Evolutionary conservation across 2,888 invertebrate species (phyloP).

Genomic region (Synanthedon formicaeformis): DNA sequence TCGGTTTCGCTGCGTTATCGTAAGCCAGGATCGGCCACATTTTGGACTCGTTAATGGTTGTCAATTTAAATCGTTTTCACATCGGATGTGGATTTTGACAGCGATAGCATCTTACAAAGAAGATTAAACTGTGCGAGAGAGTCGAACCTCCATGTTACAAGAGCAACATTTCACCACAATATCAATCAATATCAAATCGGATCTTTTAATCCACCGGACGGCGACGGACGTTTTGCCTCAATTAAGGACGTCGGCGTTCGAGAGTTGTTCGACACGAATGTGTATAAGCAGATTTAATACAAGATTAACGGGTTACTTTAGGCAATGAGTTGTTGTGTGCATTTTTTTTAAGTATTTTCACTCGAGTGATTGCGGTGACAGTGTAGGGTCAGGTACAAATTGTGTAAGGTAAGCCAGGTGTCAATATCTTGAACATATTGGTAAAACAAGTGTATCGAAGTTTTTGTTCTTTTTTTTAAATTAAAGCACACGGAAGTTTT

Average conservation of each 20-base stretch:
- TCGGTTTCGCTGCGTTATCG: neutral
- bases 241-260: slow-evolving; percentile 42
- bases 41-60: slow-evolving; percentile 25
- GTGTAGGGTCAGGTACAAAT: slow-evolving; percentile 1
- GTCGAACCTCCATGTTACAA: slow-evolving; percentile 17
- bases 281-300: slow-evolving; percentile 12
- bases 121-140: slow-evolving; percentile 17
- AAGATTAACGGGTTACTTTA: slow-evolving; percentile 1
- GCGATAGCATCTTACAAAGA: slow-evolving; percentile 18
- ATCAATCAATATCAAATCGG: slow-evolving; percentile 58
- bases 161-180: slow-evolving; percentile 35
- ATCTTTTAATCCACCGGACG: slow-evolving; percentile 43
- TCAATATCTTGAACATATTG: slow-evolving; percentile 7
- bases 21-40: neutral
- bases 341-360: slow-evolving; percentile 4
- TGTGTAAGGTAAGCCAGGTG: slow-evolving; percentile 2
- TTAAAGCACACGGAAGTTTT: no score
- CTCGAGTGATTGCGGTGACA: slow-evolving; percentile 1
- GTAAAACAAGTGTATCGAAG: neutral
- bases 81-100: slow-evolving; percentile 23
- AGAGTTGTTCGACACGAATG: slow-evolving; percentile 15
- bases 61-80: slow-evolving; percentile 35
- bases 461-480: no score
- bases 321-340: neutral
- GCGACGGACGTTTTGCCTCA: slow-evolving; percentile 36